Percentiles rank a stretch among this genome's conserved stretches.
These are phyloP conservation scores for Incurvaria masculella DNA, from an alignment of 2,888 invertebrate species.

Conservation along the genomic window DNA sequence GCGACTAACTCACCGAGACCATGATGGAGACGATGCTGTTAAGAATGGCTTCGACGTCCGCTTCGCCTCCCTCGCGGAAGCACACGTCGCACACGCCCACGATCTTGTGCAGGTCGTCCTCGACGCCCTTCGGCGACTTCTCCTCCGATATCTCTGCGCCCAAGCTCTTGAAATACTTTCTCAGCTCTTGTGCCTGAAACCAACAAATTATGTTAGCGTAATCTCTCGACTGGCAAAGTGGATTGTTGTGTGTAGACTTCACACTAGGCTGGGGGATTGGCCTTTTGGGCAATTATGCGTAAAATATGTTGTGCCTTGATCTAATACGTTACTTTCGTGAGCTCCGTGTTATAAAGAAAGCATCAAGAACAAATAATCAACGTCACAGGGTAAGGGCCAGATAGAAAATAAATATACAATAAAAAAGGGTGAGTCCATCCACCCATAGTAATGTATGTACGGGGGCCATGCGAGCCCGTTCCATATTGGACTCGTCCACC, in stretches of 20 bases:
- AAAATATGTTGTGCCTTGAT: slow-evolving; percentile 12
- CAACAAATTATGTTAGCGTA: slow-evolving; percentile 15
- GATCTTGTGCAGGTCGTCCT: slow-evolving; percentile 92
- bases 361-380: not conserved
- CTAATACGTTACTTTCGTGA: slow-evolving; percentile 9
- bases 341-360: not conserved
- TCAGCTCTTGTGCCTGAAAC: slow-evolving; percentile 80
- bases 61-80: slow-evolving; percentile 83
- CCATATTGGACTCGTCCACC: no score
- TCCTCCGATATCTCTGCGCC: slow-evolving; percentile 96
- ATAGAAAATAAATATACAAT: no score
- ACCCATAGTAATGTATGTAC: no score
- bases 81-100: slow-evolving; percentile 92
- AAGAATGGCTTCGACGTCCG: slow-evolving; percentile 87
- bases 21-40: slow-evolving; percentile 97
- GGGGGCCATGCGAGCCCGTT: no score
- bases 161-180: slow-evolving; percentile 85
- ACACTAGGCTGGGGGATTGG: slow-evolving; percentile 3
- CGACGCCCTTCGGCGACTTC: slow-evolving; percentile 83
- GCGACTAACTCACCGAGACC: slow-evolving; percentile 74
- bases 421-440: no score
- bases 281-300: slow-evolving; percentile 5
- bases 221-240: slow-evolving; percentile 16
- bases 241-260: slow-evolving; percentile 15
- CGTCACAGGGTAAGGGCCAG: no score